Base-by-base conservation (phyloP, 2,797 vertebrate species). In the Melanotaenia boesemani region DNA sequence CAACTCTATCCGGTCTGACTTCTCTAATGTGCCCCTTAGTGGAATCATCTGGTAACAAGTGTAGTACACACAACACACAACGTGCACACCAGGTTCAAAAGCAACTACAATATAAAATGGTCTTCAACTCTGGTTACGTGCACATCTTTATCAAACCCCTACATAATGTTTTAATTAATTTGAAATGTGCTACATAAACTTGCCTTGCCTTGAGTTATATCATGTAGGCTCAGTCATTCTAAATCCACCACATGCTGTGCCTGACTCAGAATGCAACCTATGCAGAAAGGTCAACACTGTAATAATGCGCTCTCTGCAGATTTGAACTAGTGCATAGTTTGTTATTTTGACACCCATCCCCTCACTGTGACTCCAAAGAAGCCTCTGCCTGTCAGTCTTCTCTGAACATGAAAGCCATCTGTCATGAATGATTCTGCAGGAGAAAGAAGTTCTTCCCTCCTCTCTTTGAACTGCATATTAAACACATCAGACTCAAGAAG, bases 401-500 rank as follows among this genome's bases (percentile, higher is more conserved):
- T 54, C 69, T 9, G 30, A 77, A 84, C 85, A 84, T 84, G 75
- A 90, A 90, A 89, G 84, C 57, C 65, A 44, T 87, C 83, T 70
- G 63, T 91, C 81, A 84, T 76, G 65, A 84, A 85, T 76, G 80
- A 83, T 82, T 89, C 82, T 76, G 72, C 57, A 74, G 74, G 60
- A 83, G 74, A 74, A 65, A 62, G 76, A 82, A 79, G 68, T 80
- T 80, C 69, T 58, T 74, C 66, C 55, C 61, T 77, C 76, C 68
- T 63, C 54, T 76, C 73, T 88, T 76, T 80, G 73, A 81, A 74
- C 80, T 69, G 66, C 69, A 85, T 83, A 80, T 72, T 80, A 84
- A 90, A 82, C 72, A 91, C 85, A 83, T 89, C 80, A 79, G 77
- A 74, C 64, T 83, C 77, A 85, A 82, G 82, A 68, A 78, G 78